Evolutionary conservation across 2,797 vertebrate genomes (phyloP), one percentile per base, ranked within the genome.

Genomic region (Neosilurus hyrtlii): DNA sequence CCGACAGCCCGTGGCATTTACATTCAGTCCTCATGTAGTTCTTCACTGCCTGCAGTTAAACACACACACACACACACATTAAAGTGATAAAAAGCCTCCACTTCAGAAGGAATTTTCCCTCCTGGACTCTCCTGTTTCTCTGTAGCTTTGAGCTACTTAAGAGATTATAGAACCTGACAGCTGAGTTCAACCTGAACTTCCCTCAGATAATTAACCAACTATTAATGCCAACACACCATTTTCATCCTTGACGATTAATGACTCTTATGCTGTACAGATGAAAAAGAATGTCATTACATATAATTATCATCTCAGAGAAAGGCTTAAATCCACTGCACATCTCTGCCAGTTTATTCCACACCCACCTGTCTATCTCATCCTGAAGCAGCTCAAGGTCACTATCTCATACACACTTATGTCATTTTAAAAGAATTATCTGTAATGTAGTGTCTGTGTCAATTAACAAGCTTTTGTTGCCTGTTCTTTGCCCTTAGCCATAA

Each of bases 11-110:
- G 0, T 99, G 98, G 89, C 98, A 99, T 88, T 99, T 99, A 89
- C 98, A 99, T 87, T 99, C 98, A 15, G 96, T 97, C 89, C 97
- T 94, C 95, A 97, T 98, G 92, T 99, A 96, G 89, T 96, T 96
- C 92, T 96, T 95, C 90, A 99, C 97, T 0, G 97, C 97, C 97
- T 99, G 88, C 81, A 82, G 74, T 80, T 84, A 80, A 43, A 51
- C 52, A 67, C 24, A 75, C 16, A 74, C 14, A 43, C 66, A 70
- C 37, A 66, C 51, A 83, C 8, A 89, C 84, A 90, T 78, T 89
- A 91, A 91, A 90, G 90, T 94, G 92, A 95, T 95, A 95, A 94
- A 94, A 92, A 91, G 89, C 91, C 91, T 93, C 88, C 90, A 93
- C 91, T 91, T 93, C 87, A 88, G 90, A 94, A 94, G 92, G 95